These are phyloP conservation scores for Siphonodentalium dalli DNA, from an alignment of 2,888 invertebrate genomes.

Conservation along the genomic window DNA sequence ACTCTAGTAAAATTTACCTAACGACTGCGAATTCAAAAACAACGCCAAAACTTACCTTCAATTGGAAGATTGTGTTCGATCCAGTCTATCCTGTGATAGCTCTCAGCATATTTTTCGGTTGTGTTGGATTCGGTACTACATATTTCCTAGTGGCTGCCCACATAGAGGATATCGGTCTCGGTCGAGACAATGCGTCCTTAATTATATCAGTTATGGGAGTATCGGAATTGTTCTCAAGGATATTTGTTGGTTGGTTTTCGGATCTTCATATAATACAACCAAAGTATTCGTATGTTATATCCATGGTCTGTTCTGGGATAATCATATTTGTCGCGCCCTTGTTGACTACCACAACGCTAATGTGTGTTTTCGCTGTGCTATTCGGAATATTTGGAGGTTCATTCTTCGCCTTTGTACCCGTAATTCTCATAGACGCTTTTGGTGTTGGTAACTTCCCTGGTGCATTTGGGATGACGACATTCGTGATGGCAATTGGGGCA, in stretches of 20 bases:
- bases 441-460: conserved; percentile 29
- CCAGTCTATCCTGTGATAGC: too few species aligned
- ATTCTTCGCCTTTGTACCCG: conserved; percentile 32
- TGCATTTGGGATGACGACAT: conserved; percentile 31
- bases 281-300: conserved; percentile 21
- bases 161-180: conserved; percentile 73
- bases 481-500: conserved; percentile 25
- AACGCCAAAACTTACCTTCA: too few species aligned
- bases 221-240: conserved; percentile 75
- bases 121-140: conserved; percentile 80
- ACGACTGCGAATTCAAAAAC: too few species aligned
- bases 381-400: conserved; percentile 36
- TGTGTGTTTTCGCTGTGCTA: conserved; percentile 30
- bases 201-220: conserved; percentile 77
- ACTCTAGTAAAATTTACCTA: too few species aligned
- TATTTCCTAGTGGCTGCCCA: conserved; percentile 79
- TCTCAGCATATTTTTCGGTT: too few species aligned
- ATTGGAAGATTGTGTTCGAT: too few species aligned
- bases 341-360: conserved; percentile 20
- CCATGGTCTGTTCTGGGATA: conserved; percentile 18
- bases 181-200: conserved; percentile 47
- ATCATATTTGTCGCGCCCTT: conserved; percentile 26
- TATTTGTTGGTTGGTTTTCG: conserved; percentile 78
- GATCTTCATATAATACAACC: conserved; percentile 77
- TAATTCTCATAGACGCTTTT: conserved; percentile 35